Evolutionary conservation across 2,888 invertebrate genomes (phyloP), one percentile per base, ranked within the genome.

Genomic region (Petrophora chlorosata): DNA sequence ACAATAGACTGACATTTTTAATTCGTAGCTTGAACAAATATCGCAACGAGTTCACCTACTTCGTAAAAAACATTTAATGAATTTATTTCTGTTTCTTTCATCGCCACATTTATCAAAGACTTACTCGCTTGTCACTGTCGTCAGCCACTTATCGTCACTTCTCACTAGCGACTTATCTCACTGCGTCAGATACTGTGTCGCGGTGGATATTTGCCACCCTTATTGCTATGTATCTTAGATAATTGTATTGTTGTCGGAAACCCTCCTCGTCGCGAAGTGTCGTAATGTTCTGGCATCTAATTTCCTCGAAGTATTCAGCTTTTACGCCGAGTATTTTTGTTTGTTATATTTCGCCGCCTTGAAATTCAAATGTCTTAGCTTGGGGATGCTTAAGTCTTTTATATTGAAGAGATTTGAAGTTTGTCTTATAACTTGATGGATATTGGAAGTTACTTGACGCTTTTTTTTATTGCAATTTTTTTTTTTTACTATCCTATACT

Each of bases 191-290:
- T 44, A 39, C 46, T 43, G 52, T 52, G 40, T 15, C 29, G n/a
- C 15, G 10, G 7, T 17, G 34, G 32, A 34, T 40, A 35, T 22
- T 34, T 10, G n/a, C 33, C 19, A 14, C 26, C 39, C 47, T 42
- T 43, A 42, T 41, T 45, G 33, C 47, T 49, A 51, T 45, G 49
- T 41, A 47, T 53, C 40, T 40, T 46, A 41, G 41, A 47, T 56
- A 53, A 56, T 53, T 51, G 47, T 53, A 51, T 53, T 48, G 50
- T 50, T 47, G 45, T 43, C 42, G 41, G 51, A 26, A 39, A 16
- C 46, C 47, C 10, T 25, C 53, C 45, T 42, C 41, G 32, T 38
- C 36, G 14, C 39, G 30, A 39, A 47, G 47, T 47, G 44, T 41
- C 28, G 22, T 48, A 30, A 45, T 38, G 41, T 47, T 39, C 34